phyloP scores from a whole-genome alignment of 2,888 invertebrate genomes.

The Caenorhabditis sp. region DNA sequence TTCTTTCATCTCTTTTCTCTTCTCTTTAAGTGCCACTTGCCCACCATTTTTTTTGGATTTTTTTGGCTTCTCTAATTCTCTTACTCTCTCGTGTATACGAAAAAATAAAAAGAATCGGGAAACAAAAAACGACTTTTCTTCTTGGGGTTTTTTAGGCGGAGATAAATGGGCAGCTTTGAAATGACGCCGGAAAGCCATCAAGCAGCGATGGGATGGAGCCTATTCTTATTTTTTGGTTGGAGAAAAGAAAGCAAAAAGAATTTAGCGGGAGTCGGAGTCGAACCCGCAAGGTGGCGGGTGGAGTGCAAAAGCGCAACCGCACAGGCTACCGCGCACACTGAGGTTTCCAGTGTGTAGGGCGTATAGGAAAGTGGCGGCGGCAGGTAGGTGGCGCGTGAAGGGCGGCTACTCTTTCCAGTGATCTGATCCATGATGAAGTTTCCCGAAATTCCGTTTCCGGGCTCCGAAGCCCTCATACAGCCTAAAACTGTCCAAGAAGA shows the following conservation, averaged over 20 bases:
- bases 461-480: too few species aligned
- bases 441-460: too few species aligned
- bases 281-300: neutral
- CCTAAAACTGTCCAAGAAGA: too few species aligned
- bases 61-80: conserved; percentile 13
- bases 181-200: neutral
- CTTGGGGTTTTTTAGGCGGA: neutral
- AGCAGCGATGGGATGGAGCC: too few species aligned
- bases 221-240: too few species aligned
- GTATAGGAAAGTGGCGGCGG: neutral
- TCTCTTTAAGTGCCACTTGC: conserved; percentile 6
- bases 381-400: neutral
- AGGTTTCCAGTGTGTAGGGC: neutral
- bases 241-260: neutral
- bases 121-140: conserved; percentile 1
- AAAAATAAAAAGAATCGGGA: conserved; percentile 20
- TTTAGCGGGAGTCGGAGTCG: neutral
- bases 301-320: neutral
- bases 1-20: neutral
- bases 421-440: too few species aligned
- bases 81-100: neutral
- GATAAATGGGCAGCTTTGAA: neutral
- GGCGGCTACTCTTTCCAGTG: too few species aligned
- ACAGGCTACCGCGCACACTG: neutral
- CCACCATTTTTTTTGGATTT: neutral